These are phyloP conservation scores for Phylloscopus collybita DNA, from an alignment of 2,797 vertebrate species.

Conservation along the genomic window DNA sequence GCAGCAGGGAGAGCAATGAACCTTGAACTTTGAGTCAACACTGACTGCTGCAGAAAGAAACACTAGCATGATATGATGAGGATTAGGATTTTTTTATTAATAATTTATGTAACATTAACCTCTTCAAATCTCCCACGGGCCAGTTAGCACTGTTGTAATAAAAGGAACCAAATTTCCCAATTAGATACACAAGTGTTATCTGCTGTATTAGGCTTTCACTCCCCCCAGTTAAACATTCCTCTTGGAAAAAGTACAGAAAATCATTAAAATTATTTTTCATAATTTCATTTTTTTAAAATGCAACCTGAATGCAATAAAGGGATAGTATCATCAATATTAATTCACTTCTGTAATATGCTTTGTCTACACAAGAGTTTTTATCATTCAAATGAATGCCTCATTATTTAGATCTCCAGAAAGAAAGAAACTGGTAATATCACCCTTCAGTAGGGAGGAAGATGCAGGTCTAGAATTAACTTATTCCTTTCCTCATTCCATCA, in stretches of 20 bases:
- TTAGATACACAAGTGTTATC: neutral
- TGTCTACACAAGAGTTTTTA: neutral
- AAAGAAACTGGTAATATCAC: neutral
- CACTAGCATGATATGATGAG: neutral
- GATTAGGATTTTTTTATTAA: neutral
- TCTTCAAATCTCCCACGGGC: neutral
- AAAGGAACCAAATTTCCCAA: neutral
- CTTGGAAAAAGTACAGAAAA: neutral
- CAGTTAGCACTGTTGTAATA: neutral
- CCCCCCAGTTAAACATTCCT: neutral
- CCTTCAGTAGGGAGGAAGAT: neutral
- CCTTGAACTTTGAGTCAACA: neutral
- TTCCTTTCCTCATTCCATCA: neutral
- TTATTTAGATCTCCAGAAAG: neutral
- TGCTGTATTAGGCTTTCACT: neutral
- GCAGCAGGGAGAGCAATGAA: neutral
- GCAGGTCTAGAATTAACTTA: neutral
- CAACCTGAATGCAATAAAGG: neutral
- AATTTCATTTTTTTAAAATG: neutral
- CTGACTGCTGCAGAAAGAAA: neutral
- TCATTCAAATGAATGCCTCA: neutral
- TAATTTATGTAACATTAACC: neutral
- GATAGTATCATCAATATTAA: neutral
- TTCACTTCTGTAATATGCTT: neutral
- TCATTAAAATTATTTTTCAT: neutral